A percentile compares a stretch with the other conserved stretches of the same genome.
Conservation (phyloP, 2,888 invertebrate species). For the Trichopoda pennipes region DNA sequence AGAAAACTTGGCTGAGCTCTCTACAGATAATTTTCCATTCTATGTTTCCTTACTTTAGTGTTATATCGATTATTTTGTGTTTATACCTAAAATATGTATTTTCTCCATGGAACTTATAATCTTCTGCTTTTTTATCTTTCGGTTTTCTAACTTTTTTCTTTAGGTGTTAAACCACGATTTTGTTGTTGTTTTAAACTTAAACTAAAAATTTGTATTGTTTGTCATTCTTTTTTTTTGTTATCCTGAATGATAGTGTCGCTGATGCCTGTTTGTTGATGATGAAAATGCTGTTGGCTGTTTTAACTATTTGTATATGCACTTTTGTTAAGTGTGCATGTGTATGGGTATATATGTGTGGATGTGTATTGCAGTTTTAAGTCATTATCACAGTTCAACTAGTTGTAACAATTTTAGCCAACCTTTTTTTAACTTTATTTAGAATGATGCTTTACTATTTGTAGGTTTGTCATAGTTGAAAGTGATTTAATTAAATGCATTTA, state of each 20-base stretch:
- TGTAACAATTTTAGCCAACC: conserved; percentile 22
- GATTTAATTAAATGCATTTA: conserved; percentile 78
- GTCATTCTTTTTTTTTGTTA: background rate
- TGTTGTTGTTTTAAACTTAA: conserved; percentile 30
- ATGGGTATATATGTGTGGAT: background rate
- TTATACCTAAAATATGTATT: no score
- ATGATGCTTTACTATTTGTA: conserved; percentile 25
- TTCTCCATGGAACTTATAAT: no score
- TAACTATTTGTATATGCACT: background rate
- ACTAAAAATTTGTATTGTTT: conserved; percentile 41
- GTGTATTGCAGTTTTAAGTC: conserved; percentile 36
- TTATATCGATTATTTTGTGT: no score
- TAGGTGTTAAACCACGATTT: background rate
- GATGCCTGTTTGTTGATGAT: conserved; percentile 46
- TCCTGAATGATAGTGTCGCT: conserved; percentile 44
- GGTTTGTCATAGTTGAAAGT: conserved; percentile 67
- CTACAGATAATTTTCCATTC: no score
- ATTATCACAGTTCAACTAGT: conserved; percentile 56
- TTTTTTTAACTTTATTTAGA: conserved; percentile 24
- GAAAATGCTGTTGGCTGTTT: conserved; percentile 51
- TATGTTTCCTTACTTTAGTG: no score
- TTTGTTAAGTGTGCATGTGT: conserved; percentile 30
- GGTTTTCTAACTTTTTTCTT: background rate
- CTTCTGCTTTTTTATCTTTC: background rate
- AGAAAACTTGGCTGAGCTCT: no score